phyloP scores from a whole-genome alignment of 2,113 vertebrate species.

The Fulmarus glacialis region DNA sequence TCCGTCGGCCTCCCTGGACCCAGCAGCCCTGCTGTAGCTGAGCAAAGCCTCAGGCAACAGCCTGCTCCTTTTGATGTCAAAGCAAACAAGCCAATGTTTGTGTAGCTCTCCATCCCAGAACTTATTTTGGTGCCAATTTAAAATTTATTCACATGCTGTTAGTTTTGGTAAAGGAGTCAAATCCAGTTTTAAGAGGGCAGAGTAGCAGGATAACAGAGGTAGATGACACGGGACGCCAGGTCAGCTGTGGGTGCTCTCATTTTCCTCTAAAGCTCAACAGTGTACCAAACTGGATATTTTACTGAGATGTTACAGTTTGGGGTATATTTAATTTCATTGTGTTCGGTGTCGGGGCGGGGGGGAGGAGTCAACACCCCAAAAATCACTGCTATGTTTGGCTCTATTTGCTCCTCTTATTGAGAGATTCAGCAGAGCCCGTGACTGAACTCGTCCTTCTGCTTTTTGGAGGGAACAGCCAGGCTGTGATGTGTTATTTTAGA shows the following conservation, averaged over 20 bases:
- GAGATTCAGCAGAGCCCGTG: background rate
- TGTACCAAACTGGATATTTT: background rate
- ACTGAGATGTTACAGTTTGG: background rate
- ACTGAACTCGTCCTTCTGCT: background rate
- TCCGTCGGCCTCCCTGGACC: background rate
- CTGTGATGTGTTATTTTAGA: background rate
- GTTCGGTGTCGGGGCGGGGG: accelerated
- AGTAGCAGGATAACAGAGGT: background rate
- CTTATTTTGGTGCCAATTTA: background rate
- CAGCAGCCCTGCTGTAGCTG: background rate
- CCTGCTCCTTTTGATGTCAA: background rate
- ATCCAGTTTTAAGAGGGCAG: background rate
- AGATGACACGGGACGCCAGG: background rate
- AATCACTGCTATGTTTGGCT: background rate
- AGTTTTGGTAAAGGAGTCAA: background rate
- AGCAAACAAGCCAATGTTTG: background rate
- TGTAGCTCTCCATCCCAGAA: background rate
- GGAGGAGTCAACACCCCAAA: background rate
- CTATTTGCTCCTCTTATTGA: background rate
- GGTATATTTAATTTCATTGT: background rate
- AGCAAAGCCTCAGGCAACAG: background rate
- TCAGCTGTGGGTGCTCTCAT: background rate
- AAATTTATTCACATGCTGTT: background rate
- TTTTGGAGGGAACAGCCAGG: background rate
- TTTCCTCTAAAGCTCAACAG: background rate